A percentile compares a stretch with the other conserved stretches of the same genome.
Conservation (phyloP, 2,888 invertebrate species). For the Himalopsyche japonica region DNA sequence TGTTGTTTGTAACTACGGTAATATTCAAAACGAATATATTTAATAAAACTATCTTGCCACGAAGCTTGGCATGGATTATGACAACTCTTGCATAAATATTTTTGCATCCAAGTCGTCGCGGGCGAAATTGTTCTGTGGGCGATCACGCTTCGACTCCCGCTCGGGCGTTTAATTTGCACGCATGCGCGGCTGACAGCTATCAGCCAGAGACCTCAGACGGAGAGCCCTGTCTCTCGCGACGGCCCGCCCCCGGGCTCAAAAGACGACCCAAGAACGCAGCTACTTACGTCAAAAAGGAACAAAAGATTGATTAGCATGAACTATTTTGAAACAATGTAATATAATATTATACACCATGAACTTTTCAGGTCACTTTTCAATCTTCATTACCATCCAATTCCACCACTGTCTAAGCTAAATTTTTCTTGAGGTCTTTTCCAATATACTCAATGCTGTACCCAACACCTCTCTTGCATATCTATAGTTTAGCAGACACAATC, state of each 20-base stretch:
- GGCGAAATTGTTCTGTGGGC: constrained; percentile 10
- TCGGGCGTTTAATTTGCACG: not conserved
- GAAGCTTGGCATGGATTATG: no score
- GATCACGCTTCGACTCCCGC: constrained; percentile 13
- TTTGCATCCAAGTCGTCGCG: not conserved
- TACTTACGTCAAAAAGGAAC: not conserved
- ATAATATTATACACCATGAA: not conserved
- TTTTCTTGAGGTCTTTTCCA: no score
- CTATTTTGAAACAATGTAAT: not conserved
- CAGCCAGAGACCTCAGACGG: not conserved
- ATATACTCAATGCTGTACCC: no score
- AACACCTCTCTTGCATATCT: no score
- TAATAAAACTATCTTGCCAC: no score
- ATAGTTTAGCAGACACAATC: no score
- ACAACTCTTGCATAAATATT: no score
- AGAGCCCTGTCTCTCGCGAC: not conserved
- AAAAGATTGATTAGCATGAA: not conserved
- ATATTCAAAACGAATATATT: no score
- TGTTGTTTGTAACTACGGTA: no score
- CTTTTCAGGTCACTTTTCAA: no score
- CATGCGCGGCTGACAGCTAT: not conserved
- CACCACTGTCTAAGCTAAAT: no score
- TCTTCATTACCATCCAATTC: no score
- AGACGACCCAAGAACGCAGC: not conserved
- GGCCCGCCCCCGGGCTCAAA: not conserved